Evolutionary conservation across 2,888 invertebrate genomes (phyloP).

Genomic region (Amiota communis): DNA sequence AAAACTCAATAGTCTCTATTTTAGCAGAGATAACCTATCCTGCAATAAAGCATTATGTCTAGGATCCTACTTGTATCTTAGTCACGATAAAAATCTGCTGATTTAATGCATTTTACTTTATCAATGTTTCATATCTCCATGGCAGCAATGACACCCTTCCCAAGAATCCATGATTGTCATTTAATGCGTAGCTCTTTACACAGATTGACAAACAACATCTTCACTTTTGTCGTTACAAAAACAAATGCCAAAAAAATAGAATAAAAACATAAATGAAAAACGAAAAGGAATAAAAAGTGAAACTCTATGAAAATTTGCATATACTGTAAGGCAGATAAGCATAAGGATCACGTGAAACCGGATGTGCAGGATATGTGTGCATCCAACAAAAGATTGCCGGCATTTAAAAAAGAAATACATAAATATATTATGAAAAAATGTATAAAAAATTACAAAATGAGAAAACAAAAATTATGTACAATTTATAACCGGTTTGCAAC

Average conservation of each 20-base stretch:
- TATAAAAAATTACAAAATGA: constrained; percentile 4
- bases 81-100: no score
- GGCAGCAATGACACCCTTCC: not conserved
- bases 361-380: constrained; percentile 56
- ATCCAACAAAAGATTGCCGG: constrained; percentile 40
- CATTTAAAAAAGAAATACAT: constrained; percentile 27
- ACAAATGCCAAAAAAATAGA: constrained; percentile 32
- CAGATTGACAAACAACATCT: constrained; percentile 11
- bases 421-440: constrained; percentile 25
- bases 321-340: constrained; percentile 42
- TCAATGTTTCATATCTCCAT: not conserved
- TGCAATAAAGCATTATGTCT: no score
- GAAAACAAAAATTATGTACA: not conserved
- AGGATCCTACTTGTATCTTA: no score
- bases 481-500: not conserved
- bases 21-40: no score
- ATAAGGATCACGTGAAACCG: constrained; percentile 49
- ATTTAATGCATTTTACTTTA: no score
- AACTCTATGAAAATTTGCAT: constrained; percentile 58
- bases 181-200: not conserved
- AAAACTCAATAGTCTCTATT: no score
- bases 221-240: constrained; percentile 6
- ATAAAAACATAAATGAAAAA: constrained; percentile 29
- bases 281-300: constrained; percentile 54
- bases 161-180: not conserved